Conservation (phyloP, 2,888 invertebrate species). For the Octodonta nipae region DNA sequence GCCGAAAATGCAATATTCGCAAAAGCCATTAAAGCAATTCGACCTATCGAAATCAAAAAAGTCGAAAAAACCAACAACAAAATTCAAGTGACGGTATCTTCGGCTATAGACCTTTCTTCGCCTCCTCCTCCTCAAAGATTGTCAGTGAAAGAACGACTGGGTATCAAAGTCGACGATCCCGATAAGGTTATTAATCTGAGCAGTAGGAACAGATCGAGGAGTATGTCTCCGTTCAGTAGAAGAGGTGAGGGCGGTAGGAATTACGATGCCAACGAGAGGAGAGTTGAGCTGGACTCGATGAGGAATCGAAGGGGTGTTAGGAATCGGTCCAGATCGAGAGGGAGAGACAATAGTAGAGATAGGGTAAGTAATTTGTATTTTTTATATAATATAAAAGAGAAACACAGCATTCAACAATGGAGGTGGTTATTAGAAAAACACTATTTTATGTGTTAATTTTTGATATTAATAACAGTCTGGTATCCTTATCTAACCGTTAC, state of each 20-base stretch:
- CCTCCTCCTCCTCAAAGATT: constrained; percentile 41
- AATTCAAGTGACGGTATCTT: background rate
- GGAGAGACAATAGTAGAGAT: constrained; percentile 10
- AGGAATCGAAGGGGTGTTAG: constrained; percentile 15
- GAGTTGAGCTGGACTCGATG: constrained; percentile 21
- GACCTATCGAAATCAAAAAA: constrained; percentile 60
- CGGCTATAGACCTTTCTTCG: background rate
- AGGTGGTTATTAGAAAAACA: too few relatives aligned
- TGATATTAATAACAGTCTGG: too few relatives aligned
- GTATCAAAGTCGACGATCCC: constrained; percentile 56
- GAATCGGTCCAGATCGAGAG: constrained; percentile 24
- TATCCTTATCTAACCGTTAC: too few relatives aligned
- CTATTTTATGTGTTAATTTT: too few relatives aligned
- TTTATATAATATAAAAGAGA: too few relatives aligned
- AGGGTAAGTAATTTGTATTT: too few relatives aligned
- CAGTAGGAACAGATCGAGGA: constrained; percentile 32
- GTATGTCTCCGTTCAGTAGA: constrained; percentile 38
- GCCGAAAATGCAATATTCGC: constrained; percentile 87
- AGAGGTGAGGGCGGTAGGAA: constrained; percentile 32
- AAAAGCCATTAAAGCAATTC: constrained; percentile 69
- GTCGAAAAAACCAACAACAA: constrained; percentile 9
- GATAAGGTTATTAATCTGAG: constrained; percentile 43
- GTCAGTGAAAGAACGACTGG: constrained; percentile 68
- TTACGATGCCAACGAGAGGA: constrained; percentile 24
- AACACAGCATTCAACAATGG: too few relatives aligned